Percentiles rank a stretch among this genome's conserved stretches.
These are phyloP conservation scores for Sphenopsis melanotis DNA, from an alignment of 2,797 vertebrate genomes.

Conservation along the genomic window DNA sequence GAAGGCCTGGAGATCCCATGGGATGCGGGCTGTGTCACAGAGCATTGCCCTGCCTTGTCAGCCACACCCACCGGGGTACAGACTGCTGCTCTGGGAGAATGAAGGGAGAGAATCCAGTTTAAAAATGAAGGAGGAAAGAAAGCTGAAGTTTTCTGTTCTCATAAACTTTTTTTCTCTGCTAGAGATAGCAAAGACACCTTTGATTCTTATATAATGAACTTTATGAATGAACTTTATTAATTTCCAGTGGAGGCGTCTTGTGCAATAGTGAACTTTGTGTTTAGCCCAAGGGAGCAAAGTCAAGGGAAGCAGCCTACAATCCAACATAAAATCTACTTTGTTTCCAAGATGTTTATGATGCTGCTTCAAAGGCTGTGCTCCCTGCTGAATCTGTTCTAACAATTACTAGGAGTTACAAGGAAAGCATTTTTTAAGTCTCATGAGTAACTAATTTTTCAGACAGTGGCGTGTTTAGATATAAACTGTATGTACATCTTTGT, in stretches of 20 bases:
- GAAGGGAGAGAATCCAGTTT: rapidly evolving
- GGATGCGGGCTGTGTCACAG: not conserved
- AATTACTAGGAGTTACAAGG: no score
- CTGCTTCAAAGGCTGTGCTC: not conserved
- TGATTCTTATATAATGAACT: not conserved
- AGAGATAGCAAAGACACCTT: not conserved
- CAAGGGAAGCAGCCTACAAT: not conserved
- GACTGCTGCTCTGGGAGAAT: not conserved
- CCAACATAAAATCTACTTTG: not conserved
- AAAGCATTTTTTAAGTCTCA: not conserved
- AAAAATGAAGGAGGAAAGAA: not conserved
- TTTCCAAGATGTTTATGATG: not conserved
- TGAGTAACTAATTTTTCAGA: not conserved
- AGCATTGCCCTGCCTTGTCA: not conserved
- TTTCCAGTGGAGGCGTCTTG: not conserved
- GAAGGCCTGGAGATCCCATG: no score
- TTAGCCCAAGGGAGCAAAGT: not conserved
- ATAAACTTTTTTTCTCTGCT: not conserved
- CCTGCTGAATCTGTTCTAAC: not conserved
- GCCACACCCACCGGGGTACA: rapidly evolving
- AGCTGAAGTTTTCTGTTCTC: not conserved
- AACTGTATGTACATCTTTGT: not conserved
- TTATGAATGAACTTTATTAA: not conserved
- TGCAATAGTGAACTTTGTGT: not conserved
- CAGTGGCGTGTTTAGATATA: rapidly evolving